Conservation (phyloP, 2,113 vertebrate genomes). For the Sylvia atricapilla region DNA sequence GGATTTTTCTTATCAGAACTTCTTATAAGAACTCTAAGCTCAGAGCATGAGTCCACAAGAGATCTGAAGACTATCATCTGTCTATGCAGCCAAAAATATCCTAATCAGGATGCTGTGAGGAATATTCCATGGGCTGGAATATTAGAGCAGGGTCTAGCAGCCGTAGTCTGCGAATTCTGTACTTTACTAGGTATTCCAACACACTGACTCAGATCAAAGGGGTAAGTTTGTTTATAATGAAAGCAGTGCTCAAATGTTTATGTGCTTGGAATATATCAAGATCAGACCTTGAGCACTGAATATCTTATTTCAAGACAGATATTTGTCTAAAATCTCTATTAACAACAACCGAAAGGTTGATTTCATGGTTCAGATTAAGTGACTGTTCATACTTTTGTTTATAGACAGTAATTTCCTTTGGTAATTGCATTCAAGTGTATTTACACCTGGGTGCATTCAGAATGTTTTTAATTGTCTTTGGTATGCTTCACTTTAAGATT, state of each 20-base stretch:
- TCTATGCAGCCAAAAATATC: not conserved
- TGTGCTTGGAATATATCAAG: not conserved
- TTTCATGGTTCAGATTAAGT: not conserved
- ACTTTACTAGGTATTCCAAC: not conserved
- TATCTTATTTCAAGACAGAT: not conserved
- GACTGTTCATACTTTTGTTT: not conserved
- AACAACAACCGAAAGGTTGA: not conserved
- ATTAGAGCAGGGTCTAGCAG: not conserved
- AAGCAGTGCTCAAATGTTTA: not conserved
- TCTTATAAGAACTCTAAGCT: not conserved
- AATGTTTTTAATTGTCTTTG: constrained; percentile 24
- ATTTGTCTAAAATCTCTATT: not conserved
- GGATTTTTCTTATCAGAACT: not conserved
- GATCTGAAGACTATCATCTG: not conserved
- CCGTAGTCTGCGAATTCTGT: not conserved
- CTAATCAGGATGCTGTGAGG: not conserved
- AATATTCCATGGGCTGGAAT: not conserved
- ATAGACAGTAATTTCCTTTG: not conserved
- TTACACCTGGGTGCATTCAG: constrained; percentile 23
- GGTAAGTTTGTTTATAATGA: not conserved
- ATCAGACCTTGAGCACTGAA: not conserved
- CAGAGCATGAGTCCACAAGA: not conserved
- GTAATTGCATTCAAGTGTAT: not conserved
- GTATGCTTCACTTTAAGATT: not conserved
- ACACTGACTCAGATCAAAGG: not conserved